Conservation (phyloP, 2,113 vertebrate species). For the Isichthys henryi region DNA sequence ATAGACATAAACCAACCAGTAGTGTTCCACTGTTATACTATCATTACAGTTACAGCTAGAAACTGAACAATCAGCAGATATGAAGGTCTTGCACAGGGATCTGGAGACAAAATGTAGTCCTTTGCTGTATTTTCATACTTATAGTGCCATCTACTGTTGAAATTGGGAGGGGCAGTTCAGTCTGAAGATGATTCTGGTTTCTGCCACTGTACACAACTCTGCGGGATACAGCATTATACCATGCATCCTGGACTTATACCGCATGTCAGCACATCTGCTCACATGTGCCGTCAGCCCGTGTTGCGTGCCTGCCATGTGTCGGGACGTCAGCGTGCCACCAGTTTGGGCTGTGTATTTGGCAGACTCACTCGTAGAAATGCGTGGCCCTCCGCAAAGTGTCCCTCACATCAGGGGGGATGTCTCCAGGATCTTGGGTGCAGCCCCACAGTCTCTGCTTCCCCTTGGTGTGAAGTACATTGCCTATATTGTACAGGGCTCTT, state of each 20-base stretch:
- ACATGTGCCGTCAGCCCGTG: neutral
- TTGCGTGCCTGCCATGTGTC: no score
- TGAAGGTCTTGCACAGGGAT: neutral
- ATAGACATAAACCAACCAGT: neutral
- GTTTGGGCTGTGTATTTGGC: neutral
- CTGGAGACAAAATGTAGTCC: neutral
- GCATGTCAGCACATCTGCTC: neutral
- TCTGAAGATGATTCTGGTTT: neutral
- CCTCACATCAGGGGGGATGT: conserved; percentile 70
- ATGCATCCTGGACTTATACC: neutral
- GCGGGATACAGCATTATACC: neutral
- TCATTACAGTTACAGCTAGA: neutral
- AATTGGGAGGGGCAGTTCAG: neutral
- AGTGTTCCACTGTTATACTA: neutral
- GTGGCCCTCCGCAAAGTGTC: conserved; percentile 82
- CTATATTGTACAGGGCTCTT: conserved; percentile 86
- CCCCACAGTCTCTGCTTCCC: conserved; percentile 89
- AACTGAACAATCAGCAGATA: neutral
- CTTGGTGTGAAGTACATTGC: conserved; percentile 90
- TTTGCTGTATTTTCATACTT: neutral
- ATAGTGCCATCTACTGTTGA: conserved; percentile 13
- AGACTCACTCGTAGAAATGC: conserved; percentile 82
- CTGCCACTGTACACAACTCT: neutral
- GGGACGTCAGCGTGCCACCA: neutral
- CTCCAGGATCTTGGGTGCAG: conserved; percentile 74